Base-by-base conservation (phyloP, 2,888 invertebrate species). In the Eupithecia insigniata region DNA sequence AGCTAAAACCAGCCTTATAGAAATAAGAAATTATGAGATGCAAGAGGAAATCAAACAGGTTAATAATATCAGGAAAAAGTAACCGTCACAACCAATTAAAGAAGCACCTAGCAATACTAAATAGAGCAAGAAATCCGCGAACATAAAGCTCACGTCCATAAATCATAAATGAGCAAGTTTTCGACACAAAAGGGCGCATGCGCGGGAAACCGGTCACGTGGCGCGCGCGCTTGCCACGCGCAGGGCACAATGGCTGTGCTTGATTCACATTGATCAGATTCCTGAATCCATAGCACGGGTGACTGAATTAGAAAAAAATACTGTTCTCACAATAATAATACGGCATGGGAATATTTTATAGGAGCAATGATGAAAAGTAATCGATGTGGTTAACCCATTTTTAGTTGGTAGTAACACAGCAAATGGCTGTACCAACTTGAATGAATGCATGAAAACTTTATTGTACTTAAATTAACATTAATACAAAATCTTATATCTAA, bases 151-250 rank as follows among this genome's bases (percentile, higher is more conserved):
- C 73, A 73, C 71, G 79, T 82, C 84, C 82, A 83, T 85, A 83
- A 83, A 83, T 82, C 79, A 79, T 77, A 76, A 70, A 64, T 39
- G 73, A 77, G 76, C 83, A 82, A 84, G 85, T 84, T 86, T 84
- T 86, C 80, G 82, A 85, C 85, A 90, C 89, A 91, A 92, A 92
- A 90, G 90, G 89, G 87, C 88, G 85, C 90, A 89, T 86, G 86
- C 86, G 66, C 73, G 36, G 82, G 85, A 90, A 86, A 86, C 86
- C 81, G 87, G 92, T 92, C 93, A 93, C 93, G 93, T 93, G 93
- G 82, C 87, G 91, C 93, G 92, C 90, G 90, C 90, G 92, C 89
- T 83, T 46, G 90, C 88, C 91, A 91, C 91, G 92, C 91, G 91
- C 91, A 80, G 81, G 66, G 67, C 68, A 78, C 78, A 77, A 80